Percentiles rank a stretch among this genome's conserved stretches.
Evolutionary conservation across 1,140 invertebrate species (phyloP).

Genomic region (Diplogasteroides magnus): DNA sequence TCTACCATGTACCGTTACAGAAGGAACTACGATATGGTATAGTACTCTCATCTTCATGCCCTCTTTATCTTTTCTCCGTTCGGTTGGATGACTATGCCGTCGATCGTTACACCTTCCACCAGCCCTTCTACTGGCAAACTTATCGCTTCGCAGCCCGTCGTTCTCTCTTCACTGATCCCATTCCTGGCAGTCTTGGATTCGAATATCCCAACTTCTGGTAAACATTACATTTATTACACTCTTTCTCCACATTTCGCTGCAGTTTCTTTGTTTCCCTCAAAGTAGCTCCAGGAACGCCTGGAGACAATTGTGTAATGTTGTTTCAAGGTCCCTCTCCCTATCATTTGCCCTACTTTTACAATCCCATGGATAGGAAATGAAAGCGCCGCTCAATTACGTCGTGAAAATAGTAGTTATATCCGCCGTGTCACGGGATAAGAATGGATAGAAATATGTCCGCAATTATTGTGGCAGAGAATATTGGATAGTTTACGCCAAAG

Average conservation of each 20-base stretch:
- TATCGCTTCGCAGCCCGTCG: slow-evolving; percentile 45
- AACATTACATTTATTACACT: too few relatives aligned
- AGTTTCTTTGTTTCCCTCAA: too few relatives aligned
- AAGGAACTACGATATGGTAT: slow-evolving; percentile 44
- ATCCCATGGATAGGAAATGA: slow-evolving; percentile 10
- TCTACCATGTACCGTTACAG: slow-evolving; percentile 31
- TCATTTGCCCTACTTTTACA: neutral
- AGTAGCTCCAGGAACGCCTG: too few relatives aligned
- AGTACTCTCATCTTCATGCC: neutral
- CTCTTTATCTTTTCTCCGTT: slow-evolving; percentile 5
- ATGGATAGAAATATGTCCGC: too few relatives aligned
- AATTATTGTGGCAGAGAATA: too few relatives aligned
- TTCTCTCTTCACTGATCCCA: slow-evolving; percentile 47
- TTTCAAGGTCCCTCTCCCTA: neutral
- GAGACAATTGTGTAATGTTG: neutral
- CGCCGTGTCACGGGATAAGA: too few relatives aligned
- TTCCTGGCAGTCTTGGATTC: slow-evolving; percentile 42
- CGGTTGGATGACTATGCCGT: slow-evolving; percentile 41
- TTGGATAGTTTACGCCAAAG: too few relatives aligned
- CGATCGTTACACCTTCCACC: slow-evolving; percentile 38
- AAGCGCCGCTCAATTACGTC: neutral
- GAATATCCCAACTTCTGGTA: slow-evolving; percentile 40
- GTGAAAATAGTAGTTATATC: too few relatives aligned
- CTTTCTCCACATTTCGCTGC: too few relatives aligned
- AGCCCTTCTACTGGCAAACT: slow-evolving; percentile 45